phyloP scores from a whole-genome alignment of 2,888 invertebrate species.

The Stictocephala bisonia region DNA sequence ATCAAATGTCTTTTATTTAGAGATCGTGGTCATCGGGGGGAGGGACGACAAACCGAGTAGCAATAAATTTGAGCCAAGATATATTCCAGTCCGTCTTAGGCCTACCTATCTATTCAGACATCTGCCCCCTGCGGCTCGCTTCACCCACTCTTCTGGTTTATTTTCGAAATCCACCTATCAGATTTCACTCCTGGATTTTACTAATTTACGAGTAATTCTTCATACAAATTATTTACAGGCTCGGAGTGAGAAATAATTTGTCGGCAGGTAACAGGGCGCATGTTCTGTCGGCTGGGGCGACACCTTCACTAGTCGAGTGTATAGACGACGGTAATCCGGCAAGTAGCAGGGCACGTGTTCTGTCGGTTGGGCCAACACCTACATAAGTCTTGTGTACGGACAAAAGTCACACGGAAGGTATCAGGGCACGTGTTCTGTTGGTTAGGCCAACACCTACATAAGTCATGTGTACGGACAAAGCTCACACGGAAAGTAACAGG shows the following conservation, averaged over 20 bases:
- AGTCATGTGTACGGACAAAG: too few species aligned
- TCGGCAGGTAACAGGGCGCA: too few species aligned
- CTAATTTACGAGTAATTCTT: slow-evolving; percentile 40
- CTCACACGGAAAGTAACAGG: too few species aligned
- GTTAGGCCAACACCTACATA: too few species aligned
- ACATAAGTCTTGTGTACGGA: too few species aligned
- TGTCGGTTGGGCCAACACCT: too few species aligned
- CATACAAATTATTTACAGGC: slow-evolving; percentile 32
- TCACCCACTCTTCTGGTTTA: slow-evolving; percentile 44
- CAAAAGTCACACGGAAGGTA: too few species aligned
- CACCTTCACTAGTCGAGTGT: too few species aligned
- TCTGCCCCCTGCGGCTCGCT: slow-evolving; percentile 39
- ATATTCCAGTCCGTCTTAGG: slow-evolving; percentile 44
- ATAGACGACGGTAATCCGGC: too few species aligned
- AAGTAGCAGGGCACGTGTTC: too few species aligned
- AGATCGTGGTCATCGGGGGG: slow-evolving; percentile 18
- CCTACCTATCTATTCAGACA: slow-evolving; percentile 45
- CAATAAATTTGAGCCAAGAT: slow-evolving; percentile 47
- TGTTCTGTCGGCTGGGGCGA: too few species aligned
- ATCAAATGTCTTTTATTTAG: slow-evolving; percentile 33
- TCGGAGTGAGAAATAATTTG: slow-evolving; percentile 33
- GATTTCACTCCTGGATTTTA: slow-evolving; percentile 42
- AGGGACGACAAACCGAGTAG: not conserved
- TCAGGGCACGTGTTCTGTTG: too few species aligned
- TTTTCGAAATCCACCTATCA: slow-evolving; percentile 42